phyloP scores from a whole-genome alignment of 2,888 invertebrate genomes.

The Tachina lurida region DNA sequence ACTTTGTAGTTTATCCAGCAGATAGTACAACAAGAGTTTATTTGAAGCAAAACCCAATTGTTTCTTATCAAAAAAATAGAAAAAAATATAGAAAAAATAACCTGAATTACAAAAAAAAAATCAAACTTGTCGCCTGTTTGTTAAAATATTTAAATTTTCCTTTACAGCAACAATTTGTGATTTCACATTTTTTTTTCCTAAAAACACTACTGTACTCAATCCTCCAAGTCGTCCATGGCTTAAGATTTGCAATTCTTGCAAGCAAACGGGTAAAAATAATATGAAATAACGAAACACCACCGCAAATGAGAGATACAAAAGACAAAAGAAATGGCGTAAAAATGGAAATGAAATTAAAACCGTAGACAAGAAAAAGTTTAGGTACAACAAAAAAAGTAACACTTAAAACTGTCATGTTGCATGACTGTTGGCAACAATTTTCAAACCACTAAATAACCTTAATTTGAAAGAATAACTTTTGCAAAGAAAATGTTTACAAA shows the following conservation, averaged over 20 bases:
- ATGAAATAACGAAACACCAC: conserved; percentile 29
- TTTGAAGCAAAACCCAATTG: too few relatives aligned
- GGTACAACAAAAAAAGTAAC: conserved; percentile 63
- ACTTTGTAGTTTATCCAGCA: too few relatives aligned
- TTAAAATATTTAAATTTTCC: neutral
- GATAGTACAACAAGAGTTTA: too few relatives aligned
- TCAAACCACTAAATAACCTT: conserved; percentile 74
- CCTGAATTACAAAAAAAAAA: too few relatives aligned
- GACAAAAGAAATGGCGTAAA: conserved; percentile 32
- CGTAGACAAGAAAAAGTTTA: conserved; percentile 59
- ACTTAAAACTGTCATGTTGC: conserved; percentile 73
- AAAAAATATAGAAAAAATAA: too few relatives aligned
- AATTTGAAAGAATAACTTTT: conserved; percentile 73
- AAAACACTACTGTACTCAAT: conserved; percentile 35
- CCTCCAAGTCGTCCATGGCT: conserved; percentile 42
- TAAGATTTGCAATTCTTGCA: conserved; percentile 37
- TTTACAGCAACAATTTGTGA: neutral
- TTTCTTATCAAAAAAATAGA: too few relatives aligned
- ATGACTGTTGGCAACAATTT: conserved; percentile 73
- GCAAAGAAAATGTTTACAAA: conserved; percentile 64
- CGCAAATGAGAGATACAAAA: conserved; percentile 41
- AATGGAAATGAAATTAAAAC: conserved; percentile 64
- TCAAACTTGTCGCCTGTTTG: too few relatives aligned
- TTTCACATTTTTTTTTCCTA: neutral
- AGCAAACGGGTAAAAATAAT: neutral